Evolutionary conservation across 2,888 invertebrate genomes (phyloP).

Genomic region (Euzophera pinguis): DNA sequence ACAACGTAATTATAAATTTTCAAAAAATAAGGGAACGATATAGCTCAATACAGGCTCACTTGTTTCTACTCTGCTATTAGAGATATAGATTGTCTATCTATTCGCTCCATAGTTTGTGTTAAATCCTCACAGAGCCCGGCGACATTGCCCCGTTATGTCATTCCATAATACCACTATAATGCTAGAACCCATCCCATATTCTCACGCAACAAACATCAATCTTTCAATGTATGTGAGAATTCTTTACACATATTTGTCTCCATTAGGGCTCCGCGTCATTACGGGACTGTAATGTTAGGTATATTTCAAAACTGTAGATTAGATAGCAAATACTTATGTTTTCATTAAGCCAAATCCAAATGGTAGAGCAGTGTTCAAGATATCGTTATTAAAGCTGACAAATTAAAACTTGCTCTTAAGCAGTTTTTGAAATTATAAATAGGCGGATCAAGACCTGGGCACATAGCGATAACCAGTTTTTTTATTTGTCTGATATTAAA

Average conservation of each 20-base stretch:
- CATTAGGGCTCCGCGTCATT: conserved; percentile 11
- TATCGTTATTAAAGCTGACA: too few species aligned
- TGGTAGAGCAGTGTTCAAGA: too few species aligned
- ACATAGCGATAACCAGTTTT: too few species aligned
- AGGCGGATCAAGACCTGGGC: too few species aligned
- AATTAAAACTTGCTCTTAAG: too few species aligned
- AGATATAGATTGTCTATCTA: background rate
- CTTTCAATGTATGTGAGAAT: conserved; percentile 31
- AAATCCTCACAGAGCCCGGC: conserved; percentile 31
- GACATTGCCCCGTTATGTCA: conserved; percentile 62
- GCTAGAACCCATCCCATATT: conserved; percentile 51
- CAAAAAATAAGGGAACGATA: too few species aligned
- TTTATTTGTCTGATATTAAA: too few species aligned
- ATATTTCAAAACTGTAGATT: background rate
- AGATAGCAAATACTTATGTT: background rate
- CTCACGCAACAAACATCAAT: conserved; percentile 64
- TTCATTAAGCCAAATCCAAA: too few species aligned
- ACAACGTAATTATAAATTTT: too few species aligned
- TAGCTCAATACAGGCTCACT: too few species aligned
- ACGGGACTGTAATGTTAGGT: conserved; percentile 2
- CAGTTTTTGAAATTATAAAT: too few species aligned
- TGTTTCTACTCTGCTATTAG: too few species aligned
- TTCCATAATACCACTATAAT: conserved; percentile 60
- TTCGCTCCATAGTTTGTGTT: background rate
- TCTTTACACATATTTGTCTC: conserved; percentile 13